Base-by-base conservation (phyloP, 2,113 vertebrate species). In the Egretta garzetta region DNA sequence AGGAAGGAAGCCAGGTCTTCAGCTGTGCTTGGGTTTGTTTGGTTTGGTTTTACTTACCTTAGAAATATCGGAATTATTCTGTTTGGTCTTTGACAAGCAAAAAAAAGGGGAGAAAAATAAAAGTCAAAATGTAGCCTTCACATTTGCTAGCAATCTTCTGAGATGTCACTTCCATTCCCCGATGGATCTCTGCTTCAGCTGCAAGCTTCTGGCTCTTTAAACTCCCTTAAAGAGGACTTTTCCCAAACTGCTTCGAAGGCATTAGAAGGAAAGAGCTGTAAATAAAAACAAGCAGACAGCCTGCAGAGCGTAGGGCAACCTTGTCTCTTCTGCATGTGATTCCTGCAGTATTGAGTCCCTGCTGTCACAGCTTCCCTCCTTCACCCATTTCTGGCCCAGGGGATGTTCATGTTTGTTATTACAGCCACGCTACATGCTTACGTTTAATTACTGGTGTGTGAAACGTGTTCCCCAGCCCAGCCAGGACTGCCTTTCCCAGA, bases 111-210 rank as follows among this genome's bases (percentile, higher is more conserved):
- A 64, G 45, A 63, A 80, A 86, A 89, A 80, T 17, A 89, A 95
- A 94, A 89, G 96, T 97, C 68, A 86, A 8, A 49, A 39, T 11
- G 11, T 16, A 71, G 68, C 80, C 49, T 92, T 93, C 60, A 39
- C 60, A 15, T 63, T 43, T 52, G 32, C 72, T 73, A 26, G 49
- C 43, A 37, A 55, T 33, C 37, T 45, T 73, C 53, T 13, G 41
- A 86, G 85, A 41, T 73, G 90, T 67, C 86, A 63, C 81, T 66
- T 68, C 3, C 14, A 1, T 67, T 87, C 63, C 63, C 50, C 93
- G 94, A 26, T 14, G 20, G 71, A 58, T 88, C 71, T 35, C 49
- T 73, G 50, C 88, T 64, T 60, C n/a, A 17, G 5, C 87, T 56
- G 14, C 0, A 3, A 84, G 47, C 62, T 81, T 45, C 76, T 47